Base-by-base conservation (phyloP, 1,140 invertebrate genomes). In the Hyles euphorbiae region DNA sequence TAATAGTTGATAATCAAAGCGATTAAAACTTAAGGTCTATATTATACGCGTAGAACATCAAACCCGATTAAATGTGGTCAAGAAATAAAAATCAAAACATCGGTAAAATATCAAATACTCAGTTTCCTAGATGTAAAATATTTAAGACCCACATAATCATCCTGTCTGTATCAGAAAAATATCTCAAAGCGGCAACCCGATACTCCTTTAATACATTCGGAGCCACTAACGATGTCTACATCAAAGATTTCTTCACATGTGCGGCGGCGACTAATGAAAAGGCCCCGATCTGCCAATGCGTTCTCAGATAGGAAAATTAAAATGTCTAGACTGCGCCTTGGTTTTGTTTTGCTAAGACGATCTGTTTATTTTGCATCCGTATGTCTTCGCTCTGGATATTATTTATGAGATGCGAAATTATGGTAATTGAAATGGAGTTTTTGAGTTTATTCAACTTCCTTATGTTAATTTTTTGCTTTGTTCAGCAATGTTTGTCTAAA, bases 221-320 rank as follows among this genome's bases (percentile, higher is more conserved):
- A 56, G 53, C 55, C 63, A 69, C 71, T 83, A 81, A 77, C 73
- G 80, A 82, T 36, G 76, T 82, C 73, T 72, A 56, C 69, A 69
- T 83, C 81, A 83, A 83, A 77, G 75, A 74, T 72, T 74, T 68
- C 67, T 61, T 58, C 81, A 81, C 68, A 81, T 78, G 70, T 80
- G 74, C 66, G 61, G 68, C 60, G 58, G 51, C 8, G 62, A 53
- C 70, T 83, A 77, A 81, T 83, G 77, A 81, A 79, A 80, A 77
- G 77, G 70, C 63, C 69, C 66, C 73, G 70, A 79, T 81, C 72
- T 70, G 62, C 64, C 67, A 67, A 83, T 75, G 67, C 57, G 61
- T 61, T 49, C 68, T 68, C 60, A 67, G 76, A 81, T 83, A 81
- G 78, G 78, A 84, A 82, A 82, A 84, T 82, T 84, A 81, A 82